Base-by-base conservation (phyloP, 2,888 invertebrate genomes). In the Leucania comma region DNA sequence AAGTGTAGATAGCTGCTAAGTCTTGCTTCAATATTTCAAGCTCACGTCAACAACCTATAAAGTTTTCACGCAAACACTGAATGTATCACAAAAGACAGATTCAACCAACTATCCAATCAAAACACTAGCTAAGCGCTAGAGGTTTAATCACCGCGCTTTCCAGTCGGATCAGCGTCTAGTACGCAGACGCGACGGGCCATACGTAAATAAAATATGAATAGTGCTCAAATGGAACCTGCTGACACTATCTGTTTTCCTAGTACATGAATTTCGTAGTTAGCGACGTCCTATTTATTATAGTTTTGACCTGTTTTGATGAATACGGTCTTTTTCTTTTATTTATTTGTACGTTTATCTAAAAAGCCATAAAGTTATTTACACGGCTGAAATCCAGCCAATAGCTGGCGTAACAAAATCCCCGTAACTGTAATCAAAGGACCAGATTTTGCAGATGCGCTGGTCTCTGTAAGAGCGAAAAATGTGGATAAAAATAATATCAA, bases 151-250 rank as follows among this genome's bases (percentile, higher is more conserved):
- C 68, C 54, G 48, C 50, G 57, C 53, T 38, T 53, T 68, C 60
- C 51, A 60, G 46, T 48, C 32, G 24, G 56, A 69, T 69, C 50
- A 58, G 48, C 38, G 64, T 54, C 24, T 60, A 64, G 56, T 77
- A 81, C 75, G 71, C 71, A 76, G 75, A 77, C 75, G 75, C 80
- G 75, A 67, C 66, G 20, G 58, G 53, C 10, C 48, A 66, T 51
- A 64, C 79, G 67, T 62, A 71, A 80, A 73, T 77, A 68, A 68
- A 72, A 72, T 77, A 81, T 75, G 74, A 62, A 68, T 54, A 63
- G 51, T 56, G 75, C 62, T 63, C 64, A 32, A 78, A 77, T 78
- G 51, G 46, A 73, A 73, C 46, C 51, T 68, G 54, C 62, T 68
- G 62, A 62, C 48, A 58, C 38, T 42, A 42, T 54, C 62, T 78